A percentile compares a stretch with the other conserved stretches of the same genome.
phyloP scores from a whole-genome alignment of 2,113 vertebrate genomes.

The Puffinus mauretanicus region DNA sequence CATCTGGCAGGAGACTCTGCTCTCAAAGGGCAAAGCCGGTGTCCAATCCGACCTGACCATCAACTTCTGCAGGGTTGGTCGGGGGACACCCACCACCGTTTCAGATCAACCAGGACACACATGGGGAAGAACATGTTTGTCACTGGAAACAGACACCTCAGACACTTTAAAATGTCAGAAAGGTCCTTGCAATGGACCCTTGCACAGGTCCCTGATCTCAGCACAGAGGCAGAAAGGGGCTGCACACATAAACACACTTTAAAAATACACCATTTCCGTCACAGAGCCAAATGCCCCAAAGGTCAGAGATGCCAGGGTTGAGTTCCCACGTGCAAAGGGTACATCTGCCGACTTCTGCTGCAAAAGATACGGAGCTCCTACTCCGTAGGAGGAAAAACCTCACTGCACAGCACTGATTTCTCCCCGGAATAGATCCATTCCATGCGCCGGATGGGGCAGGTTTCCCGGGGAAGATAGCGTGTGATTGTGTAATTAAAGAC shows the following conservation, averaged over 20 bases:
- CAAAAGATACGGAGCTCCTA: background rate
- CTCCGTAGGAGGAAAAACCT: background rate
- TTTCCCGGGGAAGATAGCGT: background rate
- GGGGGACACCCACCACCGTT: accelerated
- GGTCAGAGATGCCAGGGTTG: background rate
- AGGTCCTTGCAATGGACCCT: background rate
- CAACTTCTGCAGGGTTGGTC: background rate
- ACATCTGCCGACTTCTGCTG: background rate
- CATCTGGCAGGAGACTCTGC: background rate
- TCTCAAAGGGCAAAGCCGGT: background rate
- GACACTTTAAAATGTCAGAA: background rate
- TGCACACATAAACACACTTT: background rate
- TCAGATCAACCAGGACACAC: background rate
- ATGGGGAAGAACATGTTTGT: background rate
- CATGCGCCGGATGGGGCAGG: background rate
- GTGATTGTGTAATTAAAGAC: background rate
- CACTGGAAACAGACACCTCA: background rate
- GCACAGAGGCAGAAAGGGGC: background rate
- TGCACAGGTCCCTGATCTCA: background rate
- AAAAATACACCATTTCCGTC: background rate
- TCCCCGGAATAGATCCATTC: background rate
- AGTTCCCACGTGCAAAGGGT: background rate
- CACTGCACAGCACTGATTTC: background rate
- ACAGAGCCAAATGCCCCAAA: background rate
- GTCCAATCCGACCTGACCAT: background rate